Percentiles rank a stretch among this genome's conserved stretches.
Evolutionary conservation across 1,140 invertebrate genomes (phyloP).

Genomic region (Tetragnatha versicolor): DNA sequence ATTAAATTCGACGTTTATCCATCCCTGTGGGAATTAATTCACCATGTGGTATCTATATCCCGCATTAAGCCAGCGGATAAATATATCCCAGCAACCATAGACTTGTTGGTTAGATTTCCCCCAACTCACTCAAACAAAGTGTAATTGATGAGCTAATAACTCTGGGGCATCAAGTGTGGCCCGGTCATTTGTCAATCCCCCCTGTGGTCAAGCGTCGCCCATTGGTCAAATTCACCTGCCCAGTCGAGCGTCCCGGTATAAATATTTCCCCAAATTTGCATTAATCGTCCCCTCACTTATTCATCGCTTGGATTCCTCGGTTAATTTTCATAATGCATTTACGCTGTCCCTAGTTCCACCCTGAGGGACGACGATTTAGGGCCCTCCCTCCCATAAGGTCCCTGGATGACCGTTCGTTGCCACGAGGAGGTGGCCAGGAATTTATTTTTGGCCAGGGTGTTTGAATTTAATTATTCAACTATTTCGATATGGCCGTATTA

Average conservation of each 20-base stretch:
- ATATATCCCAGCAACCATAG: slow-evolving; percentile 23
- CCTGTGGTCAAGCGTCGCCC: slow-evolving; percentile 42
- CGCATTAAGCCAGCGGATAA: background rate
- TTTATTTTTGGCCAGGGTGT: slow-evolving; percentile 39
- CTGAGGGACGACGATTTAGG: slow-evolving; percentile 15
- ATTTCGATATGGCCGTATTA: slow-evolving; percentile 36
- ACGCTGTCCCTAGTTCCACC: slow-evolving; percentile 39
- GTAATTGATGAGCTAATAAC: slow-evolving; percentile 53
- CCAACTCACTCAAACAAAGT: slow-evolving; percentile 43
- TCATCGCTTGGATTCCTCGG: slow-evolving; percentile 44
- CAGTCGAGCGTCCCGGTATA: slow-evolving; percentile 39
- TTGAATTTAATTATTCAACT: slow-evolving; percentile 47
- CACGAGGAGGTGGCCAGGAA: slow-evolving; percentile 3
- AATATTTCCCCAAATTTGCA: slow-evolving; percentile 53
- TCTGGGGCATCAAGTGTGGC: slow-evolving; percentile 46
- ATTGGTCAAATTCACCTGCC: slow-evolving; percentile 47
- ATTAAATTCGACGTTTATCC: slow-evolving; percentile 37
- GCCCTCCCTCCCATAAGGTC: background rate
- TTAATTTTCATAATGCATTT: slow-evolving; percentile 56
- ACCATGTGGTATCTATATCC: slow-evolving; percentile 35
- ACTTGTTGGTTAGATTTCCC: slow-evolving; percentile 50
- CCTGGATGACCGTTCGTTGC: slow-evolving; percentile 6
- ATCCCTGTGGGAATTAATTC: slow-evolving; percentile 29
- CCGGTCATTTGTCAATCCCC: slow-evolving; percentile 50
- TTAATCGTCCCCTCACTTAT: slow-evolving; percentile 51